Percentiles rank a stretch among this genome's conserved stretches.
Evolutionary conservation across 2,113 vertebrate genomes (phyloP).

Genomic region (Gavia stellata): DNA sequence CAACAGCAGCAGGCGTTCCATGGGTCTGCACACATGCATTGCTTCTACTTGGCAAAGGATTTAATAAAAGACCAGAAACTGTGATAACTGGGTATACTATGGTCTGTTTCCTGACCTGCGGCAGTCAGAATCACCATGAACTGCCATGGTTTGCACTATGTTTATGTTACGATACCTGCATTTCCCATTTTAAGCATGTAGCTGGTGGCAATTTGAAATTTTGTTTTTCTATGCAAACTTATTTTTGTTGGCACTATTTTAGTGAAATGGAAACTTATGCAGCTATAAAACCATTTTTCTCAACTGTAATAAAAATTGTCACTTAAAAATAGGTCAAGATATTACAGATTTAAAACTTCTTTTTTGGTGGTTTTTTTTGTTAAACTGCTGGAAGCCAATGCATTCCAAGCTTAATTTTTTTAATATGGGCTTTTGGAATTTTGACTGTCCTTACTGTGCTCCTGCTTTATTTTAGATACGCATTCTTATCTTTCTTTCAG

Average conservation of each 20-base stretch:
- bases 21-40: slow-evolving; percentile 37
- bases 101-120: slow-evolving; percentile 70
- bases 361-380: slow-evolving; percentile 27
- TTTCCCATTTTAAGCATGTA: slow-evolving; percentile 83
- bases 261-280: slow-evolving; percentile 67
- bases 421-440: slow-evolving; percentile 69
- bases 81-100: slow-evolving; percentile 77
- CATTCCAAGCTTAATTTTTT: slow-evolving; percentile 65
- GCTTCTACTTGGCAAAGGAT: slow-evolving; percentile 72
- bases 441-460: slow-evolving; percentile 54
- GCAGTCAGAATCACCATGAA: slow-evolving; percentile 64
- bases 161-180: slow-evolving; percentile 77
- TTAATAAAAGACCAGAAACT: slow-evolving; percentile 80
- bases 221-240: slow-evolving; percentile 80
- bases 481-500: slow-evolving; percentile 36
- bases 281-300: slow-evolving; percentile 67
- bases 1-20: not conserved
- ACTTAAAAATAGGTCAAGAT: slow-evolving; percentile 69
- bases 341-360: slow-evolving; percentile 42
- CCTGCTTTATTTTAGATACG: slow-evolving; percentile 63
- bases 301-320: slow-evolving; percentile 72
- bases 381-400: slow-evolving; percentile 58
- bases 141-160: slow-evolving; percentile 91
- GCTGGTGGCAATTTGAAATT: slow-evolving; percentile 77
- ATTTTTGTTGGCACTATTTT: slow-evolving; percentile 81